These are phyloP conservation scores for Andricus quercusramuli DNA, from an alignment of 2,888 invertebrate genomes.

Conservation along the genomic window DNA sequence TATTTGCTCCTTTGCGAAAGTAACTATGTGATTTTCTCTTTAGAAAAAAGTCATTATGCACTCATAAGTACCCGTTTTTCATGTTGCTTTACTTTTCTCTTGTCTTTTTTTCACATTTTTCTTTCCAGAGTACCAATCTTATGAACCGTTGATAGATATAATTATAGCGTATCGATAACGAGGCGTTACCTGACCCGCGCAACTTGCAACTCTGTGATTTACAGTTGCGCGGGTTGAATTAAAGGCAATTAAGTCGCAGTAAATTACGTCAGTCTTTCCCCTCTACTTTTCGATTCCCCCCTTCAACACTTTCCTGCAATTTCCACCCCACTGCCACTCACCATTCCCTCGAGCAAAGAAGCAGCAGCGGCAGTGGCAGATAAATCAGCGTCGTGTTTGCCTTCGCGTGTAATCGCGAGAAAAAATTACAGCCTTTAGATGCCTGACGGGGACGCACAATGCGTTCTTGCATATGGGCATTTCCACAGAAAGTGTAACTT, in stretches of 20 bases:
- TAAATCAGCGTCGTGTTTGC: conserved; percentile 68
- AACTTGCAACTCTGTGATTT: conserved; percentile 70
- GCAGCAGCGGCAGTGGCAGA: conserved; percentile 50
- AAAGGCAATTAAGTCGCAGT: conserved; percentile 73
- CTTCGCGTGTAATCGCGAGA: conserved; percentile 63
- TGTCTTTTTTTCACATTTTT: conserved; percentile 16
- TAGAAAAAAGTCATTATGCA: conserved; percentile 25
- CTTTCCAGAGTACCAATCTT: conserved; percentile 8
- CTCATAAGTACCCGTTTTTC: not conserved
- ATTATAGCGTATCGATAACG: conserved; percentile 70
- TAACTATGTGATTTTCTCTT: not conserved
- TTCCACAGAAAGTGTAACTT: not conserved
- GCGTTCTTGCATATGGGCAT: conserved; percentile 45
- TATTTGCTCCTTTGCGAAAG: conserved; percentile 13
- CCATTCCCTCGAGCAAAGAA: conserved; percentile 21
- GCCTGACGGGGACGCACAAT: conserved; percentile 57
- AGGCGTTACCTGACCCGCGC: conserved; percentile 71
- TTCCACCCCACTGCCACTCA: conserved; percentile 10
- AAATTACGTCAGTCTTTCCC: conserved; percentile 62
- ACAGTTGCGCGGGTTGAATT: conserved; percentile 70
- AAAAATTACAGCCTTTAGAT: conserved; percentile 41
- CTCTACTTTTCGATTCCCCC: not conserved
- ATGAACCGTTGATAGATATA: conserved; percentile 58
- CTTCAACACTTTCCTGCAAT: not conserved
- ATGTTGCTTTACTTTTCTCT: conserved; percentile 3